Conservation (phyloP, 2,113 vertebrate species). For the Marmota flaviventris region DNA sequence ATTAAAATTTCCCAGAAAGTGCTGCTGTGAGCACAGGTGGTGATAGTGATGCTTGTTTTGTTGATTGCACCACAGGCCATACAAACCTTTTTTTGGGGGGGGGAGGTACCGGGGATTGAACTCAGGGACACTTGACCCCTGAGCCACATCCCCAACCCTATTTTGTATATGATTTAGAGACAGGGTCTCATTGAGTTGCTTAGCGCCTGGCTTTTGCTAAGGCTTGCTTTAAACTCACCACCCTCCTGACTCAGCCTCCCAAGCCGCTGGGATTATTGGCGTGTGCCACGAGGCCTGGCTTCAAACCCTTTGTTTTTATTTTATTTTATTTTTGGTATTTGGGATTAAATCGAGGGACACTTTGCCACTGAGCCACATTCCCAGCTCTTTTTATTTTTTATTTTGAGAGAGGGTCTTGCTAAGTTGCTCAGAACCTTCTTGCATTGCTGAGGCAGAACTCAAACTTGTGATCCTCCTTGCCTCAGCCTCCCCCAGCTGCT, state of each 20-base stretch:
- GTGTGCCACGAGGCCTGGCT: too few species aligned
- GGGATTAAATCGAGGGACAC: neutral
- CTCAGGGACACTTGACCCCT: too few species aligned
- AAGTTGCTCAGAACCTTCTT: neutral
- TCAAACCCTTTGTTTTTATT: neutral
- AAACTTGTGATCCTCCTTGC: neutral
- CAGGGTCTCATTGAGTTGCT: neutral
- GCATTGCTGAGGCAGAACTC: neutral
- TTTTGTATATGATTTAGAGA: neutral
- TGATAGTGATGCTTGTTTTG: neutral
- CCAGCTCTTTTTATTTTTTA: neutral
- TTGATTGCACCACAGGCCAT: neutral
- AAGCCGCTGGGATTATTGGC: too few species aligned
- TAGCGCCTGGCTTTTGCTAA: neutral
- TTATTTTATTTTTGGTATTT: neutral
- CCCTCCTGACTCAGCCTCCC: neutral
- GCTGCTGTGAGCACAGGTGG: rapidly evolving
- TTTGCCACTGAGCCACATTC: neutral
- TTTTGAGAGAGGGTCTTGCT: neutral
- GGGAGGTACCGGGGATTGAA: neutral
- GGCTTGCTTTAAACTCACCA: neutral
- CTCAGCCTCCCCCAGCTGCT: neutral
- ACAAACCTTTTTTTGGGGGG: neutral
- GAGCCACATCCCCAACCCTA: neutral
- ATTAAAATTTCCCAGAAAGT: neutral